Evolutionary conservation across 1,140 invertebrate genomes (phyloP), one percentile per base, ranked within the genome.

Genomic region (Agrypnia vestita): DNA sequence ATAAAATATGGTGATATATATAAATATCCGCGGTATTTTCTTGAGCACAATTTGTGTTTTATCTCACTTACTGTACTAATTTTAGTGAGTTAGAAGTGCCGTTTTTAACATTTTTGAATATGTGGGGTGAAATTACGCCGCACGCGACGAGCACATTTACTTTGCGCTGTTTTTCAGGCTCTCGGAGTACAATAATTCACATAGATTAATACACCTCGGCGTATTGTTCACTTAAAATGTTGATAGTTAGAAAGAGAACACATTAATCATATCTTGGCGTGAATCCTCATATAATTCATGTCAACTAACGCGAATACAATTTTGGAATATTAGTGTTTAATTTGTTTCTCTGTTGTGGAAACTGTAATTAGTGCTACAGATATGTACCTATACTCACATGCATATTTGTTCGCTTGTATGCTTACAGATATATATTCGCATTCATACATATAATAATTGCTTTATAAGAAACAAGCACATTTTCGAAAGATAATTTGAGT

Each of bases 251-350:
- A 71, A 71, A 71, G 67, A 71, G 44, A 71, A 71, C 49, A 71
- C 67, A 53, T 71, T 71, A 17, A 71, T 71, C 47, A 71, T 71
- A 71, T 35, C 44, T 51, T n/a, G 15, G 67, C 44, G 47, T 49
- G 67, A 25, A 71, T 71, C 67, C 17, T 49, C 17, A 13, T 19
- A 47, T 51, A 71, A 53, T 53, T 53, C 19, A 71, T 71, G 67
- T 71, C 47, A 71, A 49, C 67, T 53, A 71, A 71, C 49, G 67
- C 44, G 47, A 71, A 71, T 71, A 71, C 67, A 15, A 71, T 71
- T 71, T 51, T 51, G 67, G 51, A 49, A 71, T 71, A 67, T 21
- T 62, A 10, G 17, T 71, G 67, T 71, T 71, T 71, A 71, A 71
- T 71, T 71, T 71, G 67, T 71, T 19, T 71, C 67, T 21, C 44